Percentiles rank a stretch among this genome's conserved stretches.
phyloP scores from a whole-genome alignment of 1,140 invertebrate genomes.

The Drosophila bipectinata region DNA sequence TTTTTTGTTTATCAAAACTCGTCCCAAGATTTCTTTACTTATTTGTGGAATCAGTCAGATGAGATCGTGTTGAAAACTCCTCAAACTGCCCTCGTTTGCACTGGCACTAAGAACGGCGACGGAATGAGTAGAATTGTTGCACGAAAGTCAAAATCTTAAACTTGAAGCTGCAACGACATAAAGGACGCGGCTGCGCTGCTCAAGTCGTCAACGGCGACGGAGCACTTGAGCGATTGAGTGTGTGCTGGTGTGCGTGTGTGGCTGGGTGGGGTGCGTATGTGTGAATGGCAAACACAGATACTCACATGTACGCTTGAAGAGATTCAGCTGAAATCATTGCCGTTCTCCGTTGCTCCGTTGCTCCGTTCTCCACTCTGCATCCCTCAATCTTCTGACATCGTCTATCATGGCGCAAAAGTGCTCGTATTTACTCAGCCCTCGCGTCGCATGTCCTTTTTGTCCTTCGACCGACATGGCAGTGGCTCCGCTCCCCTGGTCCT shows the following conservation, averaged over 20 bases:
- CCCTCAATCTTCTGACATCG: constrained; percentile 54
- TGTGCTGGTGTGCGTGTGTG: constrained; percentile 11
- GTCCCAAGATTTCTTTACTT: too few relatives aligned
- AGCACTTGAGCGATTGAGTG: constrained; percentile 54
- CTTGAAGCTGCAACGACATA: constrained; percentile 74
- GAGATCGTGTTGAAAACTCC: background rate
- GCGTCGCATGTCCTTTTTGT: constrained; percentile 76
- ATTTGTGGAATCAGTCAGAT: too few relatives aligned
- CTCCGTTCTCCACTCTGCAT: constrained; percentile 39
- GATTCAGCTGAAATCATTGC: constrained; percentile 51
- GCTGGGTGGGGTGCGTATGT: background rate
- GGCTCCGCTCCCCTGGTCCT: constrained; percentile 6
- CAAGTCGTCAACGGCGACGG: constrained; percentile 77
- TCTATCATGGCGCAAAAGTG: constrained; percentile 73
- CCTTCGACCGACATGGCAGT: constrained; percentile 71
- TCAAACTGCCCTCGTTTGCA: constrained; percentile 14
- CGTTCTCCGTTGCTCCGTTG: constrained; percentile 13
- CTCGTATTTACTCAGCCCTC: constrained; percentile 75
- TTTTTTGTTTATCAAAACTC: too few relatives aligned
- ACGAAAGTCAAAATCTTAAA: constrained; percentile 82
- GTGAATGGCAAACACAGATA: constrained; percentile 33
- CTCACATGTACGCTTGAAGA: constrained; percentile 8
- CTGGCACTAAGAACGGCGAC: background rate
- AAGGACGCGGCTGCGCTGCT: constrained; percentile 64
- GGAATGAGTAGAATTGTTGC: constrained; percentile 67